Base-by-base conservation (phyloP, 2,797 vertebrate species). In the Coccyzus lansbergi region DNA sequence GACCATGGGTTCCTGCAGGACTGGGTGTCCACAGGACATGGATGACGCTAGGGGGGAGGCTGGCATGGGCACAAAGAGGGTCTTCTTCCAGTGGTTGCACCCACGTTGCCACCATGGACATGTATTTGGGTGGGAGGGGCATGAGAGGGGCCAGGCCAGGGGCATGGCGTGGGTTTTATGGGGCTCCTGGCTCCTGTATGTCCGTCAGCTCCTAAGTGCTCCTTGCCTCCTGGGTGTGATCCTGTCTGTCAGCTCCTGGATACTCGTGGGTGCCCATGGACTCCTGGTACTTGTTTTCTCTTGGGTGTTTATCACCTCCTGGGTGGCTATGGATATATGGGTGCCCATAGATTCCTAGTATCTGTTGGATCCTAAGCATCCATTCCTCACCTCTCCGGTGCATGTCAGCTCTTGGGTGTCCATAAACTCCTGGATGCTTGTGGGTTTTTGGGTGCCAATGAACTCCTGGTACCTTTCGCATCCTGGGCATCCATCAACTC, bases 111-210 rank as follows among this genome's bases (percentile, higher is more conserved):
- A 7, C 49, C 42, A 22, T 70, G 58, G 36, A 4, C 15, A 3
- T 33, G 44, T 28, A 69, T 58, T 7, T 10, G 12, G 48, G 58
- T 21, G 9, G 44, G 17, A 12, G 26, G 17, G 11, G 11, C 26
- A 25, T 64, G 46, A 48, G 24, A 20, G 28, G 31, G 25, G 29
- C 19, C 5, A 7, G 44, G 44, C 29, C 51, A 79, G 40, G 49
- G 44, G 9, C 19, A 44, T 2, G 5, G 12, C 33, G 42, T 0
- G 0, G 55, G 14, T 4, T 76, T 14, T 24, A 15, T 1, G 9
- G 58, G n/a, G 9, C 31, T 87, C 7, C 33, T 13, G 2, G 44
- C 18, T 60, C 10, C 40, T 51, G 49, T 25, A 15, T 51, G 49
- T 26, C 49, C 13, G 9, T 51, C 14, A 8, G 9, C 42, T 18